Conservation (phyloP, 2,797 vertebrate species). For the Brachyrhaphis roseni region DNA sequence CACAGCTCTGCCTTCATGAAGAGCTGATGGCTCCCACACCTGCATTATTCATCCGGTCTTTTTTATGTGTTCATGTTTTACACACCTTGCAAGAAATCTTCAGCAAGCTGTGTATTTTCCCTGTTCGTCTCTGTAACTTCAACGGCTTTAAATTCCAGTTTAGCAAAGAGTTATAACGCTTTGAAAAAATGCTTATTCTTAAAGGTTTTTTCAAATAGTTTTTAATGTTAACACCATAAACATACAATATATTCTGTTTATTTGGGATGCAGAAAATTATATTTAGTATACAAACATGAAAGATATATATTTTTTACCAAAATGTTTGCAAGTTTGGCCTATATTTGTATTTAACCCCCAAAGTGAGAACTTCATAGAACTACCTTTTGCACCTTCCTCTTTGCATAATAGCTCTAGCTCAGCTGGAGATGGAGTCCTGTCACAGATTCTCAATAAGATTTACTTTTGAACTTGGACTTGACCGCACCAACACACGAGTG, state of each 20-base stretch:
- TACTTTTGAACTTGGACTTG: neutral
- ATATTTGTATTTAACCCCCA: neutral
- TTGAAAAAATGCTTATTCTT: neutral
- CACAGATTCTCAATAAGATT: neutral
- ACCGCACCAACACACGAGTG: neutral
- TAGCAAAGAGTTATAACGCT: neutral
- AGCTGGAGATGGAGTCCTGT: neutral
- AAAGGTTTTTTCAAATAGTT: neutral
- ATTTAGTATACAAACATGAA: neutral
- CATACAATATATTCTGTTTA: neutral
- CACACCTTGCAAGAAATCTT: conserved; percentile 56
- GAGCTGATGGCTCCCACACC: conserved; percentile 43
- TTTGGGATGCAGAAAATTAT: neutral
- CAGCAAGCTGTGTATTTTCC: conserved; percentile 23
- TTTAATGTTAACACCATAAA: neutral
- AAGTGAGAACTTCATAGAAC: neutral
- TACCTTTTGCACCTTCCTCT: neutral
- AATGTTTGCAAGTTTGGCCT: neutral
- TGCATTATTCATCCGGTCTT: conserved; percentile 60
- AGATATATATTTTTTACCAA: neutral
- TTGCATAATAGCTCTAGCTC: neutral
- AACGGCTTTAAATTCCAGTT: neutral
- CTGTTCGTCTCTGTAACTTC: conserved; percentile 13
- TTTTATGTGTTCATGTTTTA: conserved; percentile 48
- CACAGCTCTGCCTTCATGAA: conserved; percentile 43